A percentile compares a stretch with the other conserved stretches of the same genome.
Evolutionary conservation across 1,140 invertebrate species (phyloP).

Genomic region (Drosophila rufa): DNA sequence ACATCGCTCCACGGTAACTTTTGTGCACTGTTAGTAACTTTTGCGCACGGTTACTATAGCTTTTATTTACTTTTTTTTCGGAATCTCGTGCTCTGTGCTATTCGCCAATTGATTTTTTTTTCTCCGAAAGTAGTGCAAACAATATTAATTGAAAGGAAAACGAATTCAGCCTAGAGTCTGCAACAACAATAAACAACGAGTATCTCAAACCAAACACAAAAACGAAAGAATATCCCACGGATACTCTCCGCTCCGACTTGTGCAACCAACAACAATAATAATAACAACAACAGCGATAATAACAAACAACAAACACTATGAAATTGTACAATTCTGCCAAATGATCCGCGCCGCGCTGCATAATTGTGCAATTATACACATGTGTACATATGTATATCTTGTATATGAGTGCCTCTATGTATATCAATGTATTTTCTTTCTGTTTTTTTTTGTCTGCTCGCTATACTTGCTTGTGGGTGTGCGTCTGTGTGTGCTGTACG

Average conservation of each 20-base stretch:
- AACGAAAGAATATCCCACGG: conserved; percentile 37
- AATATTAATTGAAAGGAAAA: conserved; percentile 27
- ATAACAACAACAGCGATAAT: conserved; percentile 36
- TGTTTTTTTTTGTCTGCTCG: conserved; percentile 41
- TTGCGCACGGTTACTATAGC: background rate
- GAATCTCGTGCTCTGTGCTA: conserved; percentile 64
- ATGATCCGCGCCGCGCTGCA: conserved; percentile 65
- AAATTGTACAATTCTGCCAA: conserved; percentile 50
- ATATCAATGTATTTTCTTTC: conserved; percentile 28
- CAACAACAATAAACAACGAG: conserved; percentile 27
- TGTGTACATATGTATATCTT: background rate
- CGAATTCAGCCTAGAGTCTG: background rate
- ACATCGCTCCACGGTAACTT: conserved; percentile 5
- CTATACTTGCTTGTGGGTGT: conserved; percentile 45
- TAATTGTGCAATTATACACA: conserved; percentile 77
- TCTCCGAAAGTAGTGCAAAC: conserved; percentile 50
- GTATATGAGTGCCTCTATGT: conserved; percentile 15
- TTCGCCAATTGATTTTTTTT: conserved; percentile 74
- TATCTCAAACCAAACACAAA: conserved; percentile 15
- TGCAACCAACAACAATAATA: conserved; percentile 32
- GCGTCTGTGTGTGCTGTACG: conserved; percentile 29
- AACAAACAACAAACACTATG: conserved; percentile 47
- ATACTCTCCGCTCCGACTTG: conserved; percentile 25
- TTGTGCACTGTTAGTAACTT: conserved; percentile 12
- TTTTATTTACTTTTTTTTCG: background rate